Evolutionary conservation across 2,113 vertebrate species (phyloP), one percentile per base, ranked within the genome.

Genomic region (Oreochromis aureus): DNA sequence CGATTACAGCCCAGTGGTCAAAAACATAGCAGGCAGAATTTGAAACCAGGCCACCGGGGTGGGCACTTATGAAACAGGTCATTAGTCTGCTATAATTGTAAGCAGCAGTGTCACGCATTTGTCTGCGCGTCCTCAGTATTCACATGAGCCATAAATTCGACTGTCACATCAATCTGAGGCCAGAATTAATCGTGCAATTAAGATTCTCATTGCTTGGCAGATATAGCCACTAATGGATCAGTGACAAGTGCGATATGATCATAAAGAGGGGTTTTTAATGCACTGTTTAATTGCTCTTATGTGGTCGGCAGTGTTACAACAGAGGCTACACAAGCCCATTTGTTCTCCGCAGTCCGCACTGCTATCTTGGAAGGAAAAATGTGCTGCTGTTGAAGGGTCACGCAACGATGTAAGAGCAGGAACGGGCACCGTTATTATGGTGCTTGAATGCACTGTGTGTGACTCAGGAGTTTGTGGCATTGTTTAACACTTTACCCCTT

Each of bases 181-280:
- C 73, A 16, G 89, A 96, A 96, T 96, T 96, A 97, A 97, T 96
- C 91, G 95, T 19, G 92, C 95, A 96, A 97, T 97, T 97, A 96
- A 96, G 94, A 96, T 93, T 93, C 93, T 95, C 94, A 93, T 93
- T 92, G 95, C 94, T 94, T 96, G 96, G 95, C 95, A 96, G 96
- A 95, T 91, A 94, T 63, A 89, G 93, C 92, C 91, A 53, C 95
- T 97, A 97, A 97, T 96, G 97, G 95, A 95, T 95, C 94, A 91
- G 87, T 93, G 96, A 97, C 95, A 95, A 96, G 93, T 93, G 92
- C 88, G 96, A 96, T 96, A 95, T 88, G 94, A 96, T 96, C 95
- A 93, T 95, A 95, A 96, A 96, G 95, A 95, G 92, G 56, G 93
- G 90, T 89, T 94, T 96, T 96, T 97, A 97, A 97, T 96, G 95